Conservation (phyloP, 2,888 invertebrate genomes). For the Limnephilus rhombicus region DNA sequence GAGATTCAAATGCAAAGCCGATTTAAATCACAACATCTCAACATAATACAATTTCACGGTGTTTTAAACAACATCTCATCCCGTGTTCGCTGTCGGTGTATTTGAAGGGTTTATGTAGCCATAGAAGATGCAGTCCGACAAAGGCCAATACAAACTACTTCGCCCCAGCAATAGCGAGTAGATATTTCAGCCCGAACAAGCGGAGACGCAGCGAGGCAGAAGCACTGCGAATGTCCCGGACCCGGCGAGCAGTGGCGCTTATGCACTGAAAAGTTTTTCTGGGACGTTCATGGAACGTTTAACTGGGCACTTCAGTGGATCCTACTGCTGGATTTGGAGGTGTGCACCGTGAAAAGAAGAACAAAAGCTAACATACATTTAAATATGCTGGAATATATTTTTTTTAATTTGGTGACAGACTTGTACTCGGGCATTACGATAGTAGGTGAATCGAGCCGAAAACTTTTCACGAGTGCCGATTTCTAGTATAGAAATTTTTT, state of each 20-base stretch:
- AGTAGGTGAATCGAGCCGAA: too few relatives aligned
- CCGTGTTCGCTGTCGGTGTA: not conserved
- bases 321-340: not conserved
- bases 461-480: too few relatives aligned
- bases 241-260: not conserved
- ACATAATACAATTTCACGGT: not conserved
- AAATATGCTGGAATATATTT: too few relatives aligned
- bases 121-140: conserved; percentile 16
- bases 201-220: conserved; percentile 25
- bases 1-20: not conserved
- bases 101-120: conserved; percentile 10
- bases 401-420: too few relatives aligned
- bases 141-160: conserved; percentile 14
- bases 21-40: not conserved
- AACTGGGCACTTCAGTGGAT: conserved; percentile 49
- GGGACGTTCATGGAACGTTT: conserved; percentile 52
- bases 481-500: too few relatives aligned
- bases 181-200: conserved; percentile 20
- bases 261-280: conserved; percentile 42
- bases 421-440: too few relatives aligned
- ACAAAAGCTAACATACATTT: too few relatives aligned
- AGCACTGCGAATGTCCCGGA: not conserved
- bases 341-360: not conserved
- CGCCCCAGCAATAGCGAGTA: not conserved
- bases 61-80: not conserved